A percentile compares a stretch with the other conserved stretches of the same genome.
Conservation (phyloP, 2,888 invertebrate species). For the Norana najaformis region DNA sequence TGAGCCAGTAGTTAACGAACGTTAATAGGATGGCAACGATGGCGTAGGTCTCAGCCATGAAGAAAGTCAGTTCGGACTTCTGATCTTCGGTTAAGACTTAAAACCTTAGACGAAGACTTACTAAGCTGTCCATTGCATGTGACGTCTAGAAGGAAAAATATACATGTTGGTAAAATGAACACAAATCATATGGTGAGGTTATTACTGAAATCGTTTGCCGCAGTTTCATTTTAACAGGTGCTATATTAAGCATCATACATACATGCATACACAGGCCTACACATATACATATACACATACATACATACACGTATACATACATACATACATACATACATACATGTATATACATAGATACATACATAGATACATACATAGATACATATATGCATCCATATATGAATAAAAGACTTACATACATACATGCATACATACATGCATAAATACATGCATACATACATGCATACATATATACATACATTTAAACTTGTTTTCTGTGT, state of each 20-base stretch:
- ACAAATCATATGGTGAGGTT: neutral
- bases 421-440: no score
- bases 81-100: neutral
- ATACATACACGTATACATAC: no score
- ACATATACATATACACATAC: no score
- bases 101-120: neutral
- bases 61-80: neutral
- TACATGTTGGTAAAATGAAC: neutral
- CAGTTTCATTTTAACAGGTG: neutral
- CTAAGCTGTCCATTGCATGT: neutral
- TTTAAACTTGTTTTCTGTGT: no score
- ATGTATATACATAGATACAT: no score
- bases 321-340: no score
- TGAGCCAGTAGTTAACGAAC: neutral
- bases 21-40: neutral
- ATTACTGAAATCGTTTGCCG: neutral
- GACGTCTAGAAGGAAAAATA: neutral
- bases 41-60: neutral
- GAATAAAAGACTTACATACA: no score
- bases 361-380: no score
- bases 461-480: no score
- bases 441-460: no score
- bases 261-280: neutral
- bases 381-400: no score
- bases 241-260: neutral